Conservation (phyloP, 1,140 invertebrate species). For the Dreissena rostriformis region DNA sequence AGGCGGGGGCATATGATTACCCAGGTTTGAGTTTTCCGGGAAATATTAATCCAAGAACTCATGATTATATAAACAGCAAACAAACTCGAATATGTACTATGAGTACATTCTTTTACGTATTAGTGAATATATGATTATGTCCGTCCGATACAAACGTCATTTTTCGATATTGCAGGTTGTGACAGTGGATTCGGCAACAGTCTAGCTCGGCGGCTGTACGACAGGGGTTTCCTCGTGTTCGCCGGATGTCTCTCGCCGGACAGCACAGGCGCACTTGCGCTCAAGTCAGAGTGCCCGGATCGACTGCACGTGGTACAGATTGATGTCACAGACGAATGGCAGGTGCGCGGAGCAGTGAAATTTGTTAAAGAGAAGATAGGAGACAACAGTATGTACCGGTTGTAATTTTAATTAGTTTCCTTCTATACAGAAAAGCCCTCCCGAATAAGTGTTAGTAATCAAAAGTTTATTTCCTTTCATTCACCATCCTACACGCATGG, state of each 20-base stretch:
- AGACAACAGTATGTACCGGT: constrained; percentile 61
- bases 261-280: constrained; percentile 78
- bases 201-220: constrained; percentile 79
- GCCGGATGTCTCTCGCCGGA: constrained; percentile 87
- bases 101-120: not conserved
- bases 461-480: too few species aligned
- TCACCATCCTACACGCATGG: too few species aligned
- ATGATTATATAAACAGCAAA: not conserved
- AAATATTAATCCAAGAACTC: not conserved
- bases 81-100: not conserved
- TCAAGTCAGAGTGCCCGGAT: constrained; percentile 74
- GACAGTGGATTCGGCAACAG: constrained; percentile 77
- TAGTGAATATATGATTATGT: not conserved
- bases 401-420: too few species aligned
- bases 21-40: not conserved
- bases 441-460: too few species aligned
- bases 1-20: too few species aligned
- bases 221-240: constrained; percentile 81
- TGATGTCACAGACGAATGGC: constrained; percentile 76
- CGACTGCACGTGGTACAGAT: constrained; percentile 71
- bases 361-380: constrained; percentile 70
- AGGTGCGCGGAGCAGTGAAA: constrained; percentile 68
- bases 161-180: constrained; percentile 69
- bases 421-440: too few species aligned
- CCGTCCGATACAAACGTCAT: not conserved